These are phyloP conservation scores for Zygothrica quintamaculata DNA, from an alignment of 2,888 invertebrate species.

Conservation along the genomic window DNA sequence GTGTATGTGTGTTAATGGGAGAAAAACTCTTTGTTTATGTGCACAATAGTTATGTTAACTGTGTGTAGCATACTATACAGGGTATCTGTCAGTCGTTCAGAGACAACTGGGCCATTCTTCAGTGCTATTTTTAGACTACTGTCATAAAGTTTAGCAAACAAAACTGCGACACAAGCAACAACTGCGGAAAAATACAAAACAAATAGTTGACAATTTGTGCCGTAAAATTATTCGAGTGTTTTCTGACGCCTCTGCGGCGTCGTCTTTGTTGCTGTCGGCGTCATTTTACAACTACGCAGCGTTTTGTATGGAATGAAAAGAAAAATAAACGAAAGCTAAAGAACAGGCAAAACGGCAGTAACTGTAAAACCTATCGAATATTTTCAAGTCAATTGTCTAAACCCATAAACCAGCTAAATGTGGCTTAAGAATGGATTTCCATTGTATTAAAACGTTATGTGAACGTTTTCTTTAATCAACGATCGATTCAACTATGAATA, in stretches of 20 bases:
- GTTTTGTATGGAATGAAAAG: conserved; percentile 27
- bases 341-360: conserved; percentile 15
- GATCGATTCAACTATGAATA: no score
- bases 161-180: conserved; percentile 40
- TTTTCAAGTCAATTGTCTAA: not conserved
- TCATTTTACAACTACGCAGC: conserved; percentile 69
- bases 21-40: no score
- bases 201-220: conserved; percentile 63
- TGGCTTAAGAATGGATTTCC: not conserved
- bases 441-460: no score
- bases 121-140: conserved; percentile 70
- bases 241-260: conserved; percentile 31
- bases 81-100: not conserved
- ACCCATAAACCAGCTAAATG: conserved; percentile 8
- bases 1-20: no score
- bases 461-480: no score
- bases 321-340: conserved; percentile 12
- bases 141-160: conserved; percentile 79
- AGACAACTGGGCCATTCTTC: conserved; percentile 8
- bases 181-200: conserved; percentile 47
- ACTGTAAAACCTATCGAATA: conserved; percentile 8
- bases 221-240: conserved; percentile 61
- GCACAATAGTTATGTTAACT: no score
- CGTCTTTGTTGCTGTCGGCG: conserved; percentile 22
- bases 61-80: no score